Percentiles rank a stretch among this genome's conserved stretches.
These are phyloP conservation scores for Ceyx melanurus DNA, from an alignment of 2,113 vertebrate genomes.

Conservation along the genomic window DNA sequence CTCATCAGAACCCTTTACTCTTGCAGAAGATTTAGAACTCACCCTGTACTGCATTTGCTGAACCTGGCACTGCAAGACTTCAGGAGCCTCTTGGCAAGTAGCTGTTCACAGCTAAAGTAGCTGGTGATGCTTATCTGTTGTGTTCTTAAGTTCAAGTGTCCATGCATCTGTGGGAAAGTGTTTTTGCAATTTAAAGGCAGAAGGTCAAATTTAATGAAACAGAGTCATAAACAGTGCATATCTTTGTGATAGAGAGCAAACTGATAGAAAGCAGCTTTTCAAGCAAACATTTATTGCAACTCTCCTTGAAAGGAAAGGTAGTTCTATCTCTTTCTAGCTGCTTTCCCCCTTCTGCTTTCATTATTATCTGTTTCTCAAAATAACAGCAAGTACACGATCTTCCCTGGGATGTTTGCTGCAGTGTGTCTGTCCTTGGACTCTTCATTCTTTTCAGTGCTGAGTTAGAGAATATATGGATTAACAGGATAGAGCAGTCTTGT, in stretches of 20 bases:
- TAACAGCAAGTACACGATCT: constrained; percentile 5
- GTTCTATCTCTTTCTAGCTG: not conserved
- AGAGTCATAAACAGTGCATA: not conserved
- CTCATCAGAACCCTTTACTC: not conserved
- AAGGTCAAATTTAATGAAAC: not conserved
- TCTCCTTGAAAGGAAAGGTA: not conserved
- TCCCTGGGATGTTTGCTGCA: not conserved
- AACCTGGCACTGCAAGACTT: not conserved
- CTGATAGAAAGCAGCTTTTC: not conserved
- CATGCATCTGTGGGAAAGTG: not conserved
- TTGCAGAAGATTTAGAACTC: not conserved
- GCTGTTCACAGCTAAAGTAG: not conserved
- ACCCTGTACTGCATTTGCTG: not conserved
- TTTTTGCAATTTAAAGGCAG: not conserved
- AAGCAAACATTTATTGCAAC: not conserved
- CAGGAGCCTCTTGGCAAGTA: not conserved
- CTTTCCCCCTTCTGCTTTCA: not conserved
- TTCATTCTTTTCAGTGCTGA: constrained; percentile 32
- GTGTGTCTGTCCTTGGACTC: not conserved
- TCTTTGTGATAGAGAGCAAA: not conserved
- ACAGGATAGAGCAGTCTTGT: not conserved
- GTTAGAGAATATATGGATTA: not conserved
- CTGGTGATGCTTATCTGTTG: not conserved
- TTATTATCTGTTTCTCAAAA: constrained; percentile 32
- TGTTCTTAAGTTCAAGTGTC: not conserved